These are phyloP conservation scores for Psilanteris sp. DNA, from an alignment of 1,140 invertebrate genomes.

Conservation along the genomic window DNA sequence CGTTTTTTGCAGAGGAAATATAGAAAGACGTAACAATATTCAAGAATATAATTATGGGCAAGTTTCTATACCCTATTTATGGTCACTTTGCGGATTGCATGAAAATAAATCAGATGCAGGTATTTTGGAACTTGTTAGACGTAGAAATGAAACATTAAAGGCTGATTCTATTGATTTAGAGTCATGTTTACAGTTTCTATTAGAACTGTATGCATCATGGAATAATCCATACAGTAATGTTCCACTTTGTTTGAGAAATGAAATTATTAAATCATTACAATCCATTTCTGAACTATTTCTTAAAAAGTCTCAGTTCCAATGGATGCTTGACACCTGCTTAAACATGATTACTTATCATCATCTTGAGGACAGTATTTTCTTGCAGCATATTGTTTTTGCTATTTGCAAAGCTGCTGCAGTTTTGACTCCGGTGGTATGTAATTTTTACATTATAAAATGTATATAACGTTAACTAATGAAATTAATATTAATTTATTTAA, in stretches of 20 bases:
- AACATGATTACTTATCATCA: conserved; percentile 83
- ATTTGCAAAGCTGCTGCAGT: conserved; percentile 86
- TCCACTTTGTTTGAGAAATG: conserved; percentile 83
- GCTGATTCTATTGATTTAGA: conserved; percentile 87
- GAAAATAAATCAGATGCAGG: conserved; percentile 74
- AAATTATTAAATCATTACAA: conserved; percentile 85
- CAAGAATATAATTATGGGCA: conserved; percentile 81
- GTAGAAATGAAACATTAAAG: conserved; percentile 73
- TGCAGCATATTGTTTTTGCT: conserved; percentile 85
- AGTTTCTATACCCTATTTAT: conserved; percentile 79
- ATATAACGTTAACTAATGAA: no score
- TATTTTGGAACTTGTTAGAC: conserved; percentile 68
- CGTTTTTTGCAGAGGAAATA: conserved; percentile 75
- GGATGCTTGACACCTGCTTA: conserved; percentile 86
- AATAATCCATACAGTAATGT: conserved; percentile 81
- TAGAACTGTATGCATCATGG: conserved; percentile 91
- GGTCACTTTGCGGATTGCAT: conserved; percentile 74
- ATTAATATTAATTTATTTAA: no score
- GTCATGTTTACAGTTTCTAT: conserved; percentile 91
- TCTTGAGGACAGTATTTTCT: conserved; percentile 84
- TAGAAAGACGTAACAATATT: conserved; percentile 64
- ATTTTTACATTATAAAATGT: no score
- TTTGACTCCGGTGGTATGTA: conserved; percentile 81
- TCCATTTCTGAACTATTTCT: conserved; percentile 87
- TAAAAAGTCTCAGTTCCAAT: conserved; percentile 85